Base-by-base conservation (phyloP, 2,113 vertebrate genomes). In the Sphaerodactylus townsendi region DNA sequence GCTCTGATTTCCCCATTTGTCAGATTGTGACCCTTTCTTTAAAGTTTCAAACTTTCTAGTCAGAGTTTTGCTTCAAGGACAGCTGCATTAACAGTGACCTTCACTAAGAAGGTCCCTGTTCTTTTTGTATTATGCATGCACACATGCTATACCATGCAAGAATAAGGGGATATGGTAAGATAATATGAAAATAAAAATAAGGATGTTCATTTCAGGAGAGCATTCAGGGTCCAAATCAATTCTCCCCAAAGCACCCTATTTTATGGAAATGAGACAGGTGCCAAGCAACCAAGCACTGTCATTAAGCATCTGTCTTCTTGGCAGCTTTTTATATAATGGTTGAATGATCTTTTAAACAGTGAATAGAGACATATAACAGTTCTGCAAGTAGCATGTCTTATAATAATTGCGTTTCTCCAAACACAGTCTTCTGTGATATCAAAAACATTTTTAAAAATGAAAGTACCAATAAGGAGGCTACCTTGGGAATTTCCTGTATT, bases 171-270 rank as follows among this genome's bases (percentile, higher is more conserved):
- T 3, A 66, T 4, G 8, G 66, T 1, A 74, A 2, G 23, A 48
- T 62, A n/a, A 91, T 80, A 30, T 83, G 44, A 73, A 92, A 71
- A 71, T 56, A 78, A 72, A 91, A 76, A 1, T n/a, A 88, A 77
- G 74, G 3, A 35, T 85, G 88, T 35, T n/a, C 4, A 35, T 71
- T 87, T 82, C 62, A 84, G n/a, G 15, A 65, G 59, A 19, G 10
- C 13, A 87, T 15, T 79, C 0, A 0, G 21, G 50, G 39, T 2
- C 82, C 90, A 70, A 41, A 73, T 39, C 37, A 82, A n/a, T 82
- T 37, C n/a, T 53, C 28, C 37, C 65, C 15, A 21, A 62, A 46
- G 73, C 48, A 77, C 72, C 48, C 11, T 17, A 76, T 46, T 70
- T 83, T 5, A 84, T 21, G 10, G 59, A 73, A 88, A 87, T n/a